phyloP scores from a whole-genome alignment of 2,888 invertebrate species.

The Drosophila tanythrix region DNA sequence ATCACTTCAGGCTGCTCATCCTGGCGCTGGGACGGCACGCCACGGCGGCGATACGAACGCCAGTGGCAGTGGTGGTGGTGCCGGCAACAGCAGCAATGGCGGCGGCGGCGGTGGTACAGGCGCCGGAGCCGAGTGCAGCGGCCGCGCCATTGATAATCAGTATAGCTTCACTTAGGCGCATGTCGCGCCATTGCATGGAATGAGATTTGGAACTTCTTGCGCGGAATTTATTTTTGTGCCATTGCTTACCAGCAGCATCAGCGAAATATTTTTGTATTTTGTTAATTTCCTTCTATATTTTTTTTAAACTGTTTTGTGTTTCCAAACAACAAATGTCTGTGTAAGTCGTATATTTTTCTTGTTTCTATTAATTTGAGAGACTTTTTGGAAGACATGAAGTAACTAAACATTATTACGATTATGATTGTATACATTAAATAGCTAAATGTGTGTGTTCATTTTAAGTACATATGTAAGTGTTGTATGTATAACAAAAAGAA shows the following conservation, averaged over 20 bases:
- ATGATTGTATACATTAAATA: conserved; percentile 72
- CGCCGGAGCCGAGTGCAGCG: conserved; percentile 62
- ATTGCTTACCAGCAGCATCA: conserved; percentile 54
- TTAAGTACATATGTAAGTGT: conserved; percentile 70
- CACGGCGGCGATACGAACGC: conserved; percentile 35
- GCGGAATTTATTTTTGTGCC: conserved; percentile 75
- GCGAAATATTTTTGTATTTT: conserved; percentile 54
- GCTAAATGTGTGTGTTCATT: conserved; percentile 80
- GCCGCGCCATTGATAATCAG: conserved; percentile 92
- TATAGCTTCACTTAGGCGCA: conserved; percentile 89
- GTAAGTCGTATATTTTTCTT: conserved; percentile 38
- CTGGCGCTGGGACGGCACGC: conserved; percentile 38
- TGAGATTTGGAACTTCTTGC: conserved; percentile 48
- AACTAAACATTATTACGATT: conserved; percentile 75
- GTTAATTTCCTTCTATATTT: conserved; percentile 19
- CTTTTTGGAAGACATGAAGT: conserved; percentile 70
- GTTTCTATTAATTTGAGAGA: conserved; percentile 63
- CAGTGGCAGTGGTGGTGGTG: conserved; percentile 16
- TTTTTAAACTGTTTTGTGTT: conserved; percentile 12
- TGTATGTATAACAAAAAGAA: conserved; percentile 65
- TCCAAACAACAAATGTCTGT: conserved; percentile 32
- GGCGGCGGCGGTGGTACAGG: conserved; percentile 30
- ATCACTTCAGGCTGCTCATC: conserved; percentile 70
- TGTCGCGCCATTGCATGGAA: conserved; percentile 35
- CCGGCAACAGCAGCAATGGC: conserved; percentile 22